Evolutionary conservation across 2,113 vertebrate genomes (phyloP).

Genomic region (Oryzias woworae): DNA sequence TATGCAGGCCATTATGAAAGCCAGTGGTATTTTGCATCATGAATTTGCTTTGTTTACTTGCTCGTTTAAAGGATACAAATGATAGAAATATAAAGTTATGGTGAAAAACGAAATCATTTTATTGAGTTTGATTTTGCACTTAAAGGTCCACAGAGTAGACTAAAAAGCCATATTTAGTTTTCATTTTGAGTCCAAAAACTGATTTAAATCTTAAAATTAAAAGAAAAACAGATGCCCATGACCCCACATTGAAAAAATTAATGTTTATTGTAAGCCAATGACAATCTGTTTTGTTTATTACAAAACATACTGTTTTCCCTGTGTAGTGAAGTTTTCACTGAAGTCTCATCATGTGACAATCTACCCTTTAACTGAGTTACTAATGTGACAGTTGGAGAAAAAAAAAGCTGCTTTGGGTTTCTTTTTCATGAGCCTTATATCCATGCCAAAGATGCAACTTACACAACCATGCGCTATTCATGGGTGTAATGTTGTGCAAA

Average conservation of each 20-base stretch:
- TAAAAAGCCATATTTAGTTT: not conserved
- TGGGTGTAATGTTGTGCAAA: slow-evolving; percentile 1
- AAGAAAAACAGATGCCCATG: not conserved
- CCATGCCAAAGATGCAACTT: slow-evolving; percentile 75
- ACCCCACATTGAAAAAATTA: not conserved
- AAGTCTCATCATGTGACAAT: slow-evolving; percentile 14
- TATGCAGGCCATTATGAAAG: not conserved
- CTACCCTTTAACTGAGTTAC: slow-evolving; percentile 12
- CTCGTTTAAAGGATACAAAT: not conserved
- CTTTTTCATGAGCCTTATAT: slow-evolving; percentile 69
- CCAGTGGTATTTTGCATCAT: not conserved
- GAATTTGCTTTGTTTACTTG: not conserved
- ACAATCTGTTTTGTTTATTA: slow-evolving; percentile 50
- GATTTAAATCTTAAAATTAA: not conserved
- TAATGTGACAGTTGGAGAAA: not conserved
- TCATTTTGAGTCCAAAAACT: not conserved
- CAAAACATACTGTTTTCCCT: slow-evolving; percentile 34
- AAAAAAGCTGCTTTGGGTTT: slow-evolving; percentile 25
- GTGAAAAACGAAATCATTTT: not conserved
- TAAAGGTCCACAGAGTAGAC: too few species aligned
- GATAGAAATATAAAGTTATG: slow-evolving; percentile 1
- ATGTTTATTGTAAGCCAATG: slow-evolving; percentile 33
- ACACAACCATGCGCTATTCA: slow-evolving; percentile 36
- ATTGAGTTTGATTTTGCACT: too few species aligned
- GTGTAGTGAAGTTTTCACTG: slow-evolving; percentile 10